Evolutionary conservation across 2,888 invertebrate genomes (phyloP), one percentile per base, ranked within the genome.

Genomic region (Lottia scabra): DNA sequence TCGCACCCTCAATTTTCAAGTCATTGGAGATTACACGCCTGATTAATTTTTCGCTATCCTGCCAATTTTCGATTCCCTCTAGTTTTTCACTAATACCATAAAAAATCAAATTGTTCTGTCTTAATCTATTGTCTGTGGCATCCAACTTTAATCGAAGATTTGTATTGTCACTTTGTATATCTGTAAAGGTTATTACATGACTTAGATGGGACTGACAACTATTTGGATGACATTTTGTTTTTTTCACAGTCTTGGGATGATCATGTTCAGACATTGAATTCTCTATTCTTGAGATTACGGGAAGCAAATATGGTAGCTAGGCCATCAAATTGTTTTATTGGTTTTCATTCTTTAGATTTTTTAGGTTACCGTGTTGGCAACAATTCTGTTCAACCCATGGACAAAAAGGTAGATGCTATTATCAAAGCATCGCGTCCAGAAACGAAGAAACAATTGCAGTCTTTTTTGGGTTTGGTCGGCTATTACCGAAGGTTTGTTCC

Each of bases 191-290:
- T 56, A 8, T 16, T 56, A 16, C 13, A n/a, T 2, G 16, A 3
- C 1, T 56, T 56, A 56, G 56, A 56, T 56, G 56, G 56, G 1
- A n/a, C 56, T 2, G 43, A 63, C 5, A 70, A 70, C 43, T 73
- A 66, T 56, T 45, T 70, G 13, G 67, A 70, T 19, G 73, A 73
- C 56, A 63, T 67, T 38, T 23, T 70, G 12, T n/a, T 2, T 73
- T 1, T 63, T 19, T n/a, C 38, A 15, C 16, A 38, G 1, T 19
- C 15, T 12, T 64, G 45, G 64, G 48, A 63, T 16, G 63, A 45
- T 5, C 73, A 73, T 26, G n/a, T 16, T 5, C 3, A 48, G 16
- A 16, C 10, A n/a, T 19, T 48, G n/a, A n/a, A n/a, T 16, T 16
- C 13, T 13, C 16, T 73, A 6, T 27, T 48, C 13, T 19, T 1